These are phyloP conservation scores for Caenorhabditis panamensis DNA, from an alignment of 2,888 invertebrate species.

Conservation along the genomic window DNA sequence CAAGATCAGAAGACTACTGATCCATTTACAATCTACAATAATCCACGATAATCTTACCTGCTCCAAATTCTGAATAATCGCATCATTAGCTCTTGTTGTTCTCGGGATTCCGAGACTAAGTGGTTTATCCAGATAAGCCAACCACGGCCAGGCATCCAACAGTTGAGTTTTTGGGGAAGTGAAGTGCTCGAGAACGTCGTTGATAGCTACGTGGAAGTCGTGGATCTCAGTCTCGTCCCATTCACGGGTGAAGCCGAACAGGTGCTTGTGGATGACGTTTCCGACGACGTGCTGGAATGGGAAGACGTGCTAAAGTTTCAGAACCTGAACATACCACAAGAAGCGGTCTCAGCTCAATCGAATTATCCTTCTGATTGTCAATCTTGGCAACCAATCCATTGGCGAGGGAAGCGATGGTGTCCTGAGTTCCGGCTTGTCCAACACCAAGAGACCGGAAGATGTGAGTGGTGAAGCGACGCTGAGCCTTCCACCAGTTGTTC, in stretches of 20 bases:
- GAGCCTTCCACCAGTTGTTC: constrained; percentile 66
- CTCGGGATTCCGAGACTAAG: constrained; percentile 59
- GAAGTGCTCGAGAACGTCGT: constrained; percentile 65
- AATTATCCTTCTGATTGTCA: constrained; percentile 39
- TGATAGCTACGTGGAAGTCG: constrained; percentile 63
- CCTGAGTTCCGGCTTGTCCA: constrained; percentile 63
- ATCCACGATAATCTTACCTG: too few relatives aligned
- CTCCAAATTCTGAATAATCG: constrained; percentile 58
- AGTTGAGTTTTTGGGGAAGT: constrained; percentile 66
- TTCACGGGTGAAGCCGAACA: constrained; percentile 65
- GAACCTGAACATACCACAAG: constrained; percentile 47
- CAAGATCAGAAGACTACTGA: too few relatives aligned
- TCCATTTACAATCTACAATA: too few relatives aligned
- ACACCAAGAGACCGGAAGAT: constrained; percentile 65
- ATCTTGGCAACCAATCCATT: constrained; percentile 53
- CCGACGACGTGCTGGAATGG: constrained; percentile 65
- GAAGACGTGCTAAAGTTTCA: background rate
- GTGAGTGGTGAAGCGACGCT: constrained; percentile 66
- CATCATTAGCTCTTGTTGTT: constrained; percentile 63
- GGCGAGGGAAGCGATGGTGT: constrained; percentile 61
- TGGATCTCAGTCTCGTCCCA: constrained; percentile 65
- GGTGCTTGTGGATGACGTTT: constrained; percentile 66
- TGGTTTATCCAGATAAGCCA: constrained; percentile 63
- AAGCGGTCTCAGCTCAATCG: constrained; percentile 58
- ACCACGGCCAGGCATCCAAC: constrained; percentile 63